phyloP scores from a whole-genome alignment of 2,797 vertebrate genomes.

The Pempheris klunzingeri region DNA sequence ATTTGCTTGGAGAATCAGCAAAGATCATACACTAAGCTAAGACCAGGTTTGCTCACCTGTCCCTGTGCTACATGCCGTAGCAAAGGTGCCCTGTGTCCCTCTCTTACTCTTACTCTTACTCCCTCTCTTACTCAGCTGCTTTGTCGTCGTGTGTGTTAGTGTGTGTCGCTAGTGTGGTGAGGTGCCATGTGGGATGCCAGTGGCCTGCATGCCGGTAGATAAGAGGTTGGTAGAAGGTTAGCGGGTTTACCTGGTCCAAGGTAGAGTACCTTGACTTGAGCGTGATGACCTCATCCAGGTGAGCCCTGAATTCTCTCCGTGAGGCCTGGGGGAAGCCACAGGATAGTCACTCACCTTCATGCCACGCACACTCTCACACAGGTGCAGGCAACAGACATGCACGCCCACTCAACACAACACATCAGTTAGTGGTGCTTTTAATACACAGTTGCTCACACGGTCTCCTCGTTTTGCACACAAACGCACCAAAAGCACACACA shows the following conservation, averaged over 20 bases:
- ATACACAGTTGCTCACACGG: slow-evolving; percentile 31
- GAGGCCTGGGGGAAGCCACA: slow-evolving; percentile 87
- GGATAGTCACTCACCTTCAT: slow-evolving; percentile 83
- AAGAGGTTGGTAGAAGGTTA: slow-evolving; percentile 76
- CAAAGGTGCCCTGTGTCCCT: slow-evolving; percentile 1
- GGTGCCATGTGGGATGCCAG: slow-evolving; percentile 68
- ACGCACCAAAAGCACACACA: slow-evolving; percentile 8
- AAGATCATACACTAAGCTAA: not conserved
- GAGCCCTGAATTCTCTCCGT: slow-evolving; percentile 88
- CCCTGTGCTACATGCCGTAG: slow-evolving; percentile 30
- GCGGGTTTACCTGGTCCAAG: slow-evolving; percentile 88
- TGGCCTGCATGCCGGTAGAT: slow-evolving; percentile 80
- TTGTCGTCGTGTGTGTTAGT: slow-evolving; percentile 16
- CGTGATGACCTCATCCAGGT: slow-evolving; percentile 89
- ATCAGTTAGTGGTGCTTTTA: slow-evolving; percentile 57
- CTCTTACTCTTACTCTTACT: slow-evolving; percentile 22
- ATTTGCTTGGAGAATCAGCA: not conserved
- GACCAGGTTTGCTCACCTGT: slow-evolving; percentile 15
- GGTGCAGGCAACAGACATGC: slow-evolving; percentile 55
- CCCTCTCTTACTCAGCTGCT: slow-evolving; percentile 19
- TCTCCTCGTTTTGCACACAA: slow-evolving; percentile 30
- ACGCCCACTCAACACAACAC: slow-evolving; percentile 50
- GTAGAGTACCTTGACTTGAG: slow-evolving; percentile 90
- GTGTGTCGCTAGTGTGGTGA: slow-evolving; percentile 57
- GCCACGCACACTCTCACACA: slow-evolving; percentile 42